Conservation (phyloP, 2,888 invertebrate species). For the Podabrus alpinus region DNA sequence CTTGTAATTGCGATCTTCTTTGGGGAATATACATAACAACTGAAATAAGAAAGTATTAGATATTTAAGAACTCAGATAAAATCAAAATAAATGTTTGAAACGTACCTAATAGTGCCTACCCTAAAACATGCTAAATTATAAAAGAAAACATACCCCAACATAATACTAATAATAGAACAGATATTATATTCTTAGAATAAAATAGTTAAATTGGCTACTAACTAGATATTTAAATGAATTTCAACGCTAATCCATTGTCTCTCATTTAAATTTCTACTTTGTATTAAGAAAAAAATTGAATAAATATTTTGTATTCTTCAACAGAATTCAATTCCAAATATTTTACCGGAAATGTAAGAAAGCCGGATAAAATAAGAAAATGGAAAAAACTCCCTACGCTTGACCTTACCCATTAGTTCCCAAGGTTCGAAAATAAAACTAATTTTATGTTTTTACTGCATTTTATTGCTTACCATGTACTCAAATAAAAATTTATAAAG, state of each 20-base stretch:
- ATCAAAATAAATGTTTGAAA: not conserved
- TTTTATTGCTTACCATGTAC: too few relatives aligned
- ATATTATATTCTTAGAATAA: not conserved
- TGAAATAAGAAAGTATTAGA: slow-evolving; percentile 1
- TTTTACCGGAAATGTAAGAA: not conserved
- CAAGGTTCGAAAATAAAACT: too few relatives aligned
- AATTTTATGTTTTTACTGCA: too few relatives aligned
- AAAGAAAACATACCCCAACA: not conserved
- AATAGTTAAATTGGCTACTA: not conserved
- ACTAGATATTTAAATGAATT: not conserved
- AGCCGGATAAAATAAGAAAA: too few relatives aligned
- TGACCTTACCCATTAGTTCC: too few relatives aligned
- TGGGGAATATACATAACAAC: not conserved
- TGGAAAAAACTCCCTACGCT: too few relatives aligned
- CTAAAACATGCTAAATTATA: not conserved
- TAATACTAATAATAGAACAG: not conserved
- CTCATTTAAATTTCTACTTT: not conserved
- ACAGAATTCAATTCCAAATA: not conserved
- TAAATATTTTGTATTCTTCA: not conserved
- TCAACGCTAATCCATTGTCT: not conserved
- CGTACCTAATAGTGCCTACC: not conserved
- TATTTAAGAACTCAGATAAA: not conserved
- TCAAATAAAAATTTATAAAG: too few relatives aligned
- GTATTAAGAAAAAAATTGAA: not conserved
- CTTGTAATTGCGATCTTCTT: not conserved